phyloP scores from a whole-genome alignment of 2,888 invertebrate species.

The Nymphalis c-album region DNA sequence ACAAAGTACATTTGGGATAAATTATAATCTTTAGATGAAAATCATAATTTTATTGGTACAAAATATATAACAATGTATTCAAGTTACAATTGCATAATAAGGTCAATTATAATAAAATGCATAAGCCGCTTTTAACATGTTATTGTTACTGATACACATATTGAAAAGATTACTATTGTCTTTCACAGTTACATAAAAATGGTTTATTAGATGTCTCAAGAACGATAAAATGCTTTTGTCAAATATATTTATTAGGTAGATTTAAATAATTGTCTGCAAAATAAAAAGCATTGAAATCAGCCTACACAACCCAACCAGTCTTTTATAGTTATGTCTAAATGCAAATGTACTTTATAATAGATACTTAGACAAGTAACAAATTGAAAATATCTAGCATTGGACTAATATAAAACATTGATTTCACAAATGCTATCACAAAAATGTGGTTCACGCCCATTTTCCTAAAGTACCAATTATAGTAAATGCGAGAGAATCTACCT shows the following conservation, averaged over 20 bases:
- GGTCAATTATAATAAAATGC: slow-evolving; percentile 16
- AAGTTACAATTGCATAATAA: slow-evolving; percentile 17
- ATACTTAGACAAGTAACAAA: not conserved
- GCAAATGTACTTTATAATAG: slow-evolving; percentile 11
- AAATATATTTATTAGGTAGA: not conserved
- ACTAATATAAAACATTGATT: slow-evolving; percentile 21
- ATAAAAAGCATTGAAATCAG: slow-evolving; percentile 21
- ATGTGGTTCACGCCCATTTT: slow-evolving; percentile 13
- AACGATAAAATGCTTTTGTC: not conserved
- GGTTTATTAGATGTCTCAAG: not conserved
- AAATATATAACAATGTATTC: slow-evolving; percentile 65
- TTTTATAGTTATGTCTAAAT: slow-evolving; percentile 22
- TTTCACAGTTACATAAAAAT: slow-evolving; percentile 1
- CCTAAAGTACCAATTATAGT: slow-evolving; percentile 10
- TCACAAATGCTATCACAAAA: slow-evolving; percentile 25
- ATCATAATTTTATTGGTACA: slow-evolving; percentile 70
- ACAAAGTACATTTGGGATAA: not conserved
- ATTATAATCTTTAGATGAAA: slow-evolving; percentile 38
- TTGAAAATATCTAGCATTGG: slow-evolving; percentile 28
- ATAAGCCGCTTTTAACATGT: not conserved
- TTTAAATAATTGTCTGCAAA: slow-evolving; percentile 19
- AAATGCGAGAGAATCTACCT: slow-evolving; percentile 17
- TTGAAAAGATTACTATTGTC: no score
- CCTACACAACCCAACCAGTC: slow-evolving; percentile 39
- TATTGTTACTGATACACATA: not conserved